Base-by-base conservation (phyloP, 2,113 vertebrate species). In the Cyanocitta stelleri region DNA sequence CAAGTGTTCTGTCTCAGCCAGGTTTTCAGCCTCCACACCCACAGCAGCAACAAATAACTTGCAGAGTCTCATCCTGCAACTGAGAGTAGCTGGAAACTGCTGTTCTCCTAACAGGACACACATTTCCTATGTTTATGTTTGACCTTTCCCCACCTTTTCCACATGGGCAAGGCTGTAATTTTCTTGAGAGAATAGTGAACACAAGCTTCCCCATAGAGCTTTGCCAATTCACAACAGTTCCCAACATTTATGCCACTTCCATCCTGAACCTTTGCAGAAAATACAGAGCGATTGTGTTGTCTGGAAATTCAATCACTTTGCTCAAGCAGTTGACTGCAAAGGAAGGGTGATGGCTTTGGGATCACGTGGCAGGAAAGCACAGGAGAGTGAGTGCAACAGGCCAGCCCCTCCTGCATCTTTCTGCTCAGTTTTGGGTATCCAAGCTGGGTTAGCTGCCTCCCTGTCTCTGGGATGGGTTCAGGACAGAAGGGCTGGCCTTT, bases 91-190 rank as follows among this genome's bases (percentile, higher is more conserved):
- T 91, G 91, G 77, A 56, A 90, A 8, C 61, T 67, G 77, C 71
- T 46, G 66, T 29, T 81, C 24, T 72, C 77, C 55, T 58, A 32
- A 18, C 8, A 26, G 23, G 39, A 73, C 37, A 22, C 37, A 10
- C 32, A 2, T 64, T 76, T 87, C 81, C 67, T 85, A 19, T 56
- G 62, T 82, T 91, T 56, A 52, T 79, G 76, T 95, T 85, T 87
- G 72, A 82, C 37, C 24, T 91, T 73, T 85, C 56, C 71, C 35
- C 35, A 73, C 54, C 37, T 69, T 87, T 78, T 63, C 71, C 58
- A 62, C 51, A 24, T 1, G 33, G 24, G 32, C 23, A 71, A 37
- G 41, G 13, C 35, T 62, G 54, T 41, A 1, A 54, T 88, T 94
- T 66, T 82, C 61, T 68, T 58, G 46, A 58, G 58, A 79, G 48